Evolutionary conservation across 2,797 vertebrate species (phyloP), one percentile per base, ranked within the genome.

Genomic region (Lepilemur ruficaudatus): DNA sequence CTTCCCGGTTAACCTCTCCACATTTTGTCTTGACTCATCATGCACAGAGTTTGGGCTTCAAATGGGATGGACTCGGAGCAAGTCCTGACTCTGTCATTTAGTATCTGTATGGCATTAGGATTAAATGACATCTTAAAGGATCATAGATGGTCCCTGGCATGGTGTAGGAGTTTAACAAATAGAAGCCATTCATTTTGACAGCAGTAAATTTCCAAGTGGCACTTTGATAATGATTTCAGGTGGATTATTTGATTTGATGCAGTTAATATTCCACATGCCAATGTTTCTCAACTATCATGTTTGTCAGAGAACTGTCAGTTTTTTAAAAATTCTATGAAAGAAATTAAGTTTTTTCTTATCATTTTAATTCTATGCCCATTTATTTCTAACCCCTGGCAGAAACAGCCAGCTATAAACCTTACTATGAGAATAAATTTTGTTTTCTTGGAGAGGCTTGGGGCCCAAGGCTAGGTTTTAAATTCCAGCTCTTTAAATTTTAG

Each of bases 301-400:
- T 63, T 90, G 41, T 80, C 91, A 89, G 89, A 91, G 80, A 96
- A 83, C n/a, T 52, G 52, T 85, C 61, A 32, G 14, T 48, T 82
- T 95, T 88, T 55, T 57, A 50, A 81, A 63, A 65, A 65, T 93
- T 70, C 63, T 41, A 32, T 67, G 70, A 67, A 72, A 93, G 32
- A 92, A 92, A 83, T 94, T 92, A 97, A 94, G 70, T 84, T 96
- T 82, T 81, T 80, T 61, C 78, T 97, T 86, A 91, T 94, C 57
- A 73, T 85, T 96, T 93, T 57, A 86, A 85, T 80, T 92, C 43
- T 93, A 63, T 82, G 46, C 35, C 23, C 38, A 91, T 93, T 94
- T 93, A 32, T 95, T 97, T 88, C 63, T 94, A 73, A 96, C 28
- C 2, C 15, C n/a, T 48, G 57, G 41, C 32, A 83, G 50, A 73